These are phyloP conservation scores for Collichthys lucidus DNA, from an alignment of 2,113 vertebrate genomes.

Conservation along the genomic window DNA sequence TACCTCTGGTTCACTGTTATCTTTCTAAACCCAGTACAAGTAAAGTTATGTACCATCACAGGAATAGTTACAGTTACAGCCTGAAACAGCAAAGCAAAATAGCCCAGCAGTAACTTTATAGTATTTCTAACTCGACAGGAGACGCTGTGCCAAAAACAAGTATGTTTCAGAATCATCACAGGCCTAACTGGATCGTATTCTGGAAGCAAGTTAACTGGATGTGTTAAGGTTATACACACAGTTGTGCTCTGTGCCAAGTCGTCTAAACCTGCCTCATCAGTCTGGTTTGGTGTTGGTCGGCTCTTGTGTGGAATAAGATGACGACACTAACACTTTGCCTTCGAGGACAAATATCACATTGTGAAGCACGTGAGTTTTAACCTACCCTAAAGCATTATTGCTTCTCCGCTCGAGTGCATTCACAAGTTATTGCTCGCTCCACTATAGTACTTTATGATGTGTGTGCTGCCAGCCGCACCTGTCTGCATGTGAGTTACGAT, in stretches of 20 bases:
- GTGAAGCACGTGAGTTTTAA: neutral
- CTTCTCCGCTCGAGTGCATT: neutral
- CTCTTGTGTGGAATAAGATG: neutral
- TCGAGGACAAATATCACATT: neutral
- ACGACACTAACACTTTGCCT: neutral
- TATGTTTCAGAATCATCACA: neutral
- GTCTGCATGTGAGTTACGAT: conserved; percentile 48
- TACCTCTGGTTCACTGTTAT: neutral
- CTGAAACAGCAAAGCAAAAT: neutral
- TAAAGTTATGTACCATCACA: neutral
- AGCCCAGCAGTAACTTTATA: neutral
- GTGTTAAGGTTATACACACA: neutral
- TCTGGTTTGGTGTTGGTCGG: neutral
- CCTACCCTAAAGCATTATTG: conserved; percentile 7
- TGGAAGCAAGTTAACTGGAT: too few relatives aligned
- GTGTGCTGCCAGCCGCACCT: conserved; percentile 45
- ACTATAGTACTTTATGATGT: conserved; percentile 23
- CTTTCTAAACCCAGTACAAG: neutral
- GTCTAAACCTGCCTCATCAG: neutral
- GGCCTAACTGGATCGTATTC: neutral
- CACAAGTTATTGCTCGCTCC: conserved; percentile 13
- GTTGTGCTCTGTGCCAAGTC: neutral
- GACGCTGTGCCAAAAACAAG: neutral
- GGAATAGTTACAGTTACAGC: neutral
- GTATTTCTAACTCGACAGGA: neutral